phyloP scores from a whole-genome alignment of 2,797 vertebrate species.

The Buceros bicornis region DNA sequence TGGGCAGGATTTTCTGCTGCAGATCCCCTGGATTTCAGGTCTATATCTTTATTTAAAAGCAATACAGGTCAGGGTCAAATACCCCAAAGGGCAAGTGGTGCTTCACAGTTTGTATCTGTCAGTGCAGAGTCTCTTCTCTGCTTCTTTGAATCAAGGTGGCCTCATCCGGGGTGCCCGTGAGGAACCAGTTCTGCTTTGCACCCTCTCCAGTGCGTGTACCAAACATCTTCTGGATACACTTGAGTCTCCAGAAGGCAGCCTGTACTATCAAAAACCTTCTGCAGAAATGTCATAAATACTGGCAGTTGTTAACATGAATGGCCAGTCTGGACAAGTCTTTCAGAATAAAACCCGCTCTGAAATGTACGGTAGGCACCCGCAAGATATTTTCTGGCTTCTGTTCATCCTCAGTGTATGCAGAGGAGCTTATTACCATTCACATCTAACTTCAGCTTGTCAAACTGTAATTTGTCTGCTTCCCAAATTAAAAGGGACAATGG shows the following conservation, averaged over 20 bases:
- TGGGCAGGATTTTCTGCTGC: not conserved
- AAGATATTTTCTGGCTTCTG: not conserved
- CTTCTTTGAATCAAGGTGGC: not conserved
- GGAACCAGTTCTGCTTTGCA: not conserved
- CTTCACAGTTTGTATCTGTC: not conserved
- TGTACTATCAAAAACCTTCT: not conserved
- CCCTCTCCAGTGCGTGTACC: fast-evolving
- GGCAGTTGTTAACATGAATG: not conserved
- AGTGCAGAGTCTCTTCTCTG: not conserved
- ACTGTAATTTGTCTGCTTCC: conserved; percentile 10
- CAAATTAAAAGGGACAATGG: conserved; percentile 12
- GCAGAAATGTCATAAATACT: not conserved
- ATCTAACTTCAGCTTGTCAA: not conserved
- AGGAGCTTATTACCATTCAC: not conserved
- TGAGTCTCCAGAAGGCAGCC: not conserved
- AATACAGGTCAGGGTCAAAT: not conserved
- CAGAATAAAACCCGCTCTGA: not conserved
- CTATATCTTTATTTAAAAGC: not conserved
- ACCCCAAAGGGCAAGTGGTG: not conserved
- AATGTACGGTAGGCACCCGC: not conserved
- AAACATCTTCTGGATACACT: not conserved
- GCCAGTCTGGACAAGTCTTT: not conserved
- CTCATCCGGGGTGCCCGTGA: not conserved
- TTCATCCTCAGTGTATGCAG: not conserved
- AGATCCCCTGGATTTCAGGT: not conserved